phyloP scores from a whole-genome alignment of 2,888 invertebrate genomes.

The Coremacera marginata region DNA sequence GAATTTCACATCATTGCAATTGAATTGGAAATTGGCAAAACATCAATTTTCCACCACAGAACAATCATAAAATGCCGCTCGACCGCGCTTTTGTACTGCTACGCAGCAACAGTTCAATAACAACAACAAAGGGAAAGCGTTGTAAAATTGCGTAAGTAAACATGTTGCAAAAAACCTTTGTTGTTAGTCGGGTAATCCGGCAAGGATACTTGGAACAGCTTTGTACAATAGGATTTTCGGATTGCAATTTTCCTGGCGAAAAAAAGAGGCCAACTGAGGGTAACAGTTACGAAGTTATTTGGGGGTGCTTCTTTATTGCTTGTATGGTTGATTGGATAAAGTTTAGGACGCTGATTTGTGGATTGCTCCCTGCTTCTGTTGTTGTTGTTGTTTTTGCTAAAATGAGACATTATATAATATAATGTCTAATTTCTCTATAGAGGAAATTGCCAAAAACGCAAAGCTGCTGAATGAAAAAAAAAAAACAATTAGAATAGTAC shows the following conservation, averaged over 20 bases:
- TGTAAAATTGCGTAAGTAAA: conserved; percentile 53
- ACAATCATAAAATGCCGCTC: conserved; percentile 66
- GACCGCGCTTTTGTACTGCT: not conserved
- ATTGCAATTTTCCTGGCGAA: conserved; percentile 60
- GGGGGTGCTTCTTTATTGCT: not conserved
- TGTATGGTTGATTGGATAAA: conserved; percentile 18
- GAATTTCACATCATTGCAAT: conserved; percentile 59
- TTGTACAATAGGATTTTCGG: conserved; percentile 67
- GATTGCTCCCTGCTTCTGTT: conserved; percentile 50
- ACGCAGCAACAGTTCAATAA: not conserved
- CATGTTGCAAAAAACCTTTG: conserved; percentile 58
- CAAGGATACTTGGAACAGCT: conserved; percentile 53
- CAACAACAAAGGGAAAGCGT: conserved; percentile 20
- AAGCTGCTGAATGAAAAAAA: too few species aligned
- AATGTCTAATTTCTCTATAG: too few species aligned
- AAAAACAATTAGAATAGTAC: too few species aligned
- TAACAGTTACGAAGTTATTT: not conserved
- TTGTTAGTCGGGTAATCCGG: conserved; percentile 29
- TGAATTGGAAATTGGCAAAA: conserved; percentile 69
- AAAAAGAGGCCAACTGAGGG: conserved; percentile 11
- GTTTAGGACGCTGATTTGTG: conserved; percentile 61
- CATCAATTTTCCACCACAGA: conserved; percentile 68
- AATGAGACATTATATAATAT: conserved; percentile 52
- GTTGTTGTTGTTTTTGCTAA: conserved; percentile 35
- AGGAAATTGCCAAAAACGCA: too few species aligned